phyloP scores from a whole-genome alignment of 35 echinoderm and acorn worm genomes.

The Anneissia japonica region DNA sequence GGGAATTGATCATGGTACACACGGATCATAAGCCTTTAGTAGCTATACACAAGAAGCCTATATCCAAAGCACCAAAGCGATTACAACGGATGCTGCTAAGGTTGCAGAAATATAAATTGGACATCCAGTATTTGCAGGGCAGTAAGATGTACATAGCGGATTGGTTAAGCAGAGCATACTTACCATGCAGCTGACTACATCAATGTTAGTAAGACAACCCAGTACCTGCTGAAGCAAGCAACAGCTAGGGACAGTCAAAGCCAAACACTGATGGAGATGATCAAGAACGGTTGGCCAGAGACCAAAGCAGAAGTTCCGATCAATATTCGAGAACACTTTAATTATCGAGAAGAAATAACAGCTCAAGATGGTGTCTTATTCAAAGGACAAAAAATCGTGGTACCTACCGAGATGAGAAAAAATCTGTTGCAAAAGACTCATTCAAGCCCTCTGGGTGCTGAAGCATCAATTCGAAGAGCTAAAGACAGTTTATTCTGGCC shows the following conservation, averaged over 20 bases:
- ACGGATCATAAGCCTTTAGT: constrained; percentile 29
- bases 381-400: constrained; percentile 32
- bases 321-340: constrained; percentile 28
- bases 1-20: constrained; percentile 8
- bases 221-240: background rate
- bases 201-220: constrained; percentile 29
- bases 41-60: constrained; percentile 21
- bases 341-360: constrained; percentile 50
- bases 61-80: constrained; percentile 4
- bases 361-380: constrained; percentile 32
- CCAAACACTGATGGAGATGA: constrained; percentile 23
- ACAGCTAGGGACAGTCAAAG: constrained; percentile 16
- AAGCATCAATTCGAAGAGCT: constrained; percentile 49
- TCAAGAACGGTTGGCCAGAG: constrained; percentile 34
- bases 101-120: constrained; percentile 41
- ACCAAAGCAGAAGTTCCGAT: constrained; percentile 26
- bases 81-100: constrained; percentile 20
- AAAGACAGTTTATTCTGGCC: constrained; percentile 51
- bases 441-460: constrained; percentile 32
- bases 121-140: constrained; percentile 39
- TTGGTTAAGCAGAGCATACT: constrained; percentile 48
- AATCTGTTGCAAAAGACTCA: constrained; percentile 14
- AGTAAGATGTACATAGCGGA: constrained; percentile 53
- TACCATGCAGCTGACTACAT: constrained; percentile 20
- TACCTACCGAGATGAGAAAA: constrained; percentile 24